Evolutionary conservation across 2,888 invertebrate genomes (phyloP).

Genomic region (Aspidiotus destructor): DNA sequence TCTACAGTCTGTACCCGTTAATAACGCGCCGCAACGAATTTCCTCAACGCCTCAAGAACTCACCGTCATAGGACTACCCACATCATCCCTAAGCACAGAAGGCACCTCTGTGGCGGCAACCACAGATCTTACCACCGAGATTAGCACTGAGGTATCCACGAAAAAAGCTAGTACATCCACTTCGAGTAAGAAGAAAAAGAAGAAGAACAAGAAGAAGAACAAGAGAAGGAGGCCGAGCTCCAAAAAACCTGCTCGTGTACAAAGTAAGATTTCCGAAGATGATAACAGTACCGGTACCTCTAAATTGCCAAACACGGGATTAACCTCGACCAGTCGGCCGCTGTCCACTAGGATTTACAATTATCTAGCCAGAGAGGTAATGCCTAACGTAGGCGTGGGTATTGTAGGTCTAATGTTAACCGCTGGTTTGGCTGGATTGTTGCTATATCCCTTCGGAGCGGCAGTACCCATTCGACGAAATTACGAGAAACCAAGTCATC

Average conservation of each 20-base stretch:
- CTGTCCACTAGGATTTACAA: slow-evolving; percentile 65
- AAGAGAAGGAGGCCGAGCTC: slow-evolving; percentile 42
- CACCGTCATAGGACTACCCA: slow-evolving; percentile 25
- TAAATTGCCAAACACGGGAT: slow-evolving; percentile 43
- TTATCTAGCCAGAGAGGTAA: slow-evolving; percentile 65
- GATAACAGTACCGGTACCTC: slow-evolving; percentile 40
- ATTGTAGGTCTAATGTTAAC: slow-evolving; percentile 62
- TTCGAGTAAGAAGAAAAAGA: slow-evolving; percentile 37
- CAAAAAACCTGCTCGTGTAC: slow-evolving; percentile 43
- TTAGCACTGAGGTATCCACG: slow-evolving; percentile 39
- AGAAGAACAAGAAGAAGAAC: slow-evolving; percentile 43
- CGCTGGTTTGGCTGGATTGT: slow-evolving; percentile 65
- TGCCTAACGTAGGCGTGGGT: slow-evolving; percentile 71
- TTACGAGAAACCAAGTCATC: slow-evolving; percentile 36
- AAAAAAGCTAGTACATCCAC: slow-evolving; percentile 36
- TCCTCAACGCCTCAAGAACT: slow-evolving; percentile 17
- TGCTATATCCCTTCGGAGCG: slow-evolving; percentile 60
- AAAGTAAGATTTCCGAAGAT: slow-evolving; percentile 43
- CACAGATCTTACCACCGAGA: slow-evolving; percentile 32
- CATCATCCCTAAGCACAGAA: slow-evolving; percentile 31
- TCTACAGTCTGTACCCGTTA: slow-evolving; percentile 18
- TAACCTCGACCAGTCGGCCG: slow-evolving; percentile 46
- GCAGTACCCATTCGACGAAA: slow-evolving; percentile 38
- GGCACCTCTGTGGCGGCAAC: slow-evolving; percentile 33
- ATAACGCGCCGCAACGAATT: slow-evolving; percentile 4